Evolutionary conservation across 2,888 invertebrate genomes (phyloP), one percentile per base, ranked within the genome.

Genomic region (Pantelozetes paolii): DNA sequence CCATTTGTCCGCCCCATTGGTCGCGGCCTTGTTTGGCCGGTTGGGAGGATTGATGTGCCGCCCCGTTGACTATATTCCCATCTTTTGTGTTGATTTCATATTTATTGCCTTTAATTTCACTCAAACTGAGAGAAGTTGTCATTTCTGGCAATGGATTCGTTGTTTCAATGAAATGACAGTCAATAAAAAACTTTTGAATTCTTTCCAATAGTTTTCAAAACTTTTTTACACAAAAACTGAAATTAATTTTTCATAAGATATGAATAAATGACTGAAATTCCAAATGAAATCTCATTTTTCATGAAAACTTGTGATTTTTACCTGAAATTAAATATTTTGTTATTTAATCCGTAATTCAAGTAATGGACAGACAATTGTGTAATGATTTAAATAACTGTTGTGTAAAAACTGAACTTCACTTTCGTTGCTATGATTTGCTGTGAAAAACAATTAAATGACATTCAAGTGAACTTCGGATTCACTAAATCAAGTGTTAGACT

Each of bases 1-100:
- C 94, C 80, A 93, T 84, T 84, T 94, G 94, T 79, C 89, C 91
- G 75, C 87, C 89, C 94, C 94, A 95, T 74, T 90, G 87, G 76
- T 93, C 94, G 83, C 94, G 87, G 78, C 91, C 91, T 0, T 91
- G 92, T 78, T 78, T 76, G 13, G 77, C 77, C 18, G n/a, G n/a
- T 13, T 36, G 18, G 15, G 36, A 8, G 15, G 48, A n/a, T 23
- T 20, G 20, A 20, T 36, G 59, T 20, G 30, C 30, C 18, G 15
- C 28, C 30, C 28, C 59, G 8, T 72, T 45, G 13, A 18, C 28
- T 18, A 15, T 30, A 30, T 32, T 71, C 18, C 50, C 32, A 54
- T 71, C 48, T 71, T 32, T 71, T 18, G 50, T 2, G n/a, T n/a
- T 54, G 9, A 32, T 30, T n/a, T 71, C 71, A 71, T 71, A 48